Evolutionary conservation across 2,113 vertebrate genomes (phyloP).

Genomic region (Lonchura striata): DNA sequence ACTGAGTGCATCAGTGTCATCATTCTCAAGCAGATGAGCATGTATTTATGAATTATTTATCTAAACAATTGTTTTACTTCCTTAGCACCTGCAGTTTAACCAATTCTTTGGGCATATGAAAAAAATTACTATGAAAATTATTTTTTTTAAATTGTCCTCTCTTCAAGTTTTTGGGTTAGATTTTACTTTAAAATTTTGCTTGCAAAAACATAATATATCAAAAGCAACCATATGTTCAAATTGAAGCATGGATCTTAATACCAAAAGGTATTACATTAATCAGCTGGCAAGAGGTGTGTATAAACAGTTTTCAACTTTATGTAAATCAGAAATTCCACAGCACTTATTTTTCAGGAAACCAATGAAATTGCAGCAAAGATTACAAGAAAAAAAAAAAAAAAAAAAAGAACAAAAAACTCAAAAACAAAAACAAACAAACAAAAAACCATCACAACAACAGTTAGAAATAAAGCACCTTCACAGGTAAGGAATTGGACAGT

Average conservation of each 20-base stretch:
- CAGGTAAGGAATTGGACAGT: background rate
- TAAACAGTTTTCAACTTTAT: background rate
- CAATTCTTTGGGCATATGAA: background rate
- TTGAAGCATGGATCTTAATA: background rate
- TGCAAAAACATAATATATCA: background rate
- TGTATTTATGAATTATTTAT: constrained; percentile 36
- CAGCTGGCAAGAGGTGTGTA: background rate
- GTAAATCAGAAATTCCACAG: background rate
- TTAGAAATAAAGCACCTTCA: background rate
- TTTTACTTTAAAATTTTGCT: background rate
- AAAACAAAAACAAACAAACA: too few relatives aligned
- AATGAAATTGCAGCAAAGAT: background rate
- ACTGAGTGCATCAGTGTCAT: background rate
- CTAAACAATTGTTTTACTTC: background rate
- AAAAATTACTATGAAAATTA: constrained; percentile 11
- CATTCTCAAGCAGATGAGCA: constrained; percentile 9
- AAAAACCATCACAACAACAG: background rate
- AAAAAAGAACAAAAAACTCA: too few relatives aligned
- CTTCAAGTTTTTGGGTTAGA: background rate
- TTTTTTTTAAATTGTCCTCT: background rate
- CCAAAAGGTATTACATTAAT: background rate
- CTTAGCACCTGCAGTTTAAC: constrained; percentile 3
- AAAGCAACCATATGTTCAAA: background rate
- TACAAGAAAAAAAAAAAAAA: background rate
- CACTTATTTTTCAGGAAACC: background rate